Evolutionary conservation across 2,888 invertebrate genomes (phyloP), one percentile per base, ranked within the genome.

Genomic region (Sisyra nigra): DNA sequence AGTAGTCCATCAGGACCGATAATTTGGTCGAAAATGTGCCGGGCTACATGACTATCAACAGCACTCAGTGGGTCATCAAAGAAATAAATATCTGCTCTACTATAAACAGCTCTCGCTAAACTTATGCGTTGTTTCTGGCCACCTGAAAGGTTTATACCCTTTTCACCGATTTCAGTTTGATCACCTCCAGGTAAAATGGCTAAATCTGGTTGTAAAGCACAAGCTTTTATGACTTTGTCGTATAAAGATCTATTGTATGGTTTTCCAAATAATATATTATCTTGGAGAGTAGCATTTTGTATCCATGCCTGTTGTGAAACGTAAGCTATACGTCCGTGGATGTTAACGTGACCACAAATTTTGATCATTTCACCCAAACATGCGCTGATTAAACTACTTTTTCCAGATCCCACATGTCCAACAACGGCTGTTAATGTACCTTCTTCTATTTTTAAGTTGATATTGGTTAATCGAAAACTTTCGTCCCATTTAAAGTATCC

Each of bases 231-330:
- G 1, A 93, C 80, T 45, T 74, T 72, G 49, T 83, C 71, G 59
- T 96, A 96, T 36, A 71, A 66, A 43, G 66, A 66, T 45, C 76
- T 72, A 55, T 91, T 77, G 40, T 77, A 69, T 0, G 70, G 55
- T 48, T 80, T 78, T 10, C 92, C 92, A 63, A 97, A 98, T 19
- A 92, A 57, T 49, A 98, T 88, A 62, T 97, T 97, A 55, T 94
- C 85, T 54, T 81, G 77, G 17, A 97, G 64, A 0, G 93, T 91
- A 3, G 87, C 85, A 65, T 97, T 97, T 63, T 96, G 96, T 45
- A 97, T 96, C 97, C 97, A 97, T 1, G 96, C 92, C 63, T 92
- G 91, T 56, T 94, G 93, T 0, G 93, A 77, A 2, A 92, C 91
- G 61, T 91, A 93, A 0, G 92, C 91, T 46, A 78, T 61, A 17